Percentiles rank a stretch among this genome's conserved stretches.
Evolutionary conservation across 2,113 vertebrate genomes (phyloP).

Genomic region (Acrocephalus arundinaceus): DNA sequence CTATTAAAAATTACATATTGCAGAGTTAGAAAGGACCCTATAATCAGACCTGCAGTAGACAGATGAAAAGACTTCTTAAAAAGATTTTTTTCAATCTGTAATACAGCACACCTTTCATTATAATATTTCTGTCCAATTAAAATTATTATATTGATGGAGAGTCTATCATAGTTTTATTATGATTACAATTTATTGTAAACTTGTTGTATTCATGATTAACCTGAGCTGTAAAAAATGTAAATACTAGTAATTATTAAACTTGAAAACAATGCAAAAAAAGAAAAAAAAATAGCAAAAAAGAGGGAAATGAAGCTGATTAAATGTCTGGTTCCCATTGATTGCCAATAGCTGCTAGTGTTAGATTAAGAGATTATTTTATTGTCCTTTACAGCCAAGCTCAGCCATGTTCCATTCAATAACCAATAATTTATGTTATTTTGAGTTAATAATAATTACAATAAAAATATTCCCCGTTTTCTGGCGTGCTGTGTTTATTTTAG

Average conservation of each 20-base stretch:
- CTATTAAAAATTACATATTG: not conserved
- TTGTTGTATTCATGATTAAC: not conserved
- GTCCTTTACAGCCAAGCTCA: conserved; percentile 26
- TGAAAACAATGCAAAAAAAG: not conserved
- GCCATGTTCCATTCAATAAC: conserved; percentile 40
- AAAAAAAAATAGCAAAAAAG: not conserved
- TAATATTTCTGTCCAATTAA: not conserved
- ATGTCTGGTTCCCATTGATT: conserved; percentile 11
- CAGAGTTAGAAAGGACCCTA: not conserved
- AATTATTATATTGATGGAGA: not conserved
- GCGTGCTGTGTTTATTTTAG: conserved; percentile 57
- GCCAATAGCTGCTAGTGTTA: conserved; percentile 23
- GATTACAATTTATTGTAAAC: not conserved
- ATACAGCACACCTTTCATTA: not conserved
- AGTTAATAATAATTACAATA: conserved; percentile 54
- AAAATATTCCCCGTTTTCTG: conserved; percentile 46
- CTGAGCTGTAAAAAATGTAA: not conserved
- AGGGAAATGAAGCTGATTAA: conserved; percentile 6
- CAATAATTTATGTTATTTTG: conserved; percentile 28
- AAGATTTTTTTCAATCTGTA: not conserved
- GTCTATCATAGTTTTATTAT: not conserved
- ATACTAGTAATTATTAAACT: not conserved
- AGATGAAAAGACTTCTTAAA: not conserved
- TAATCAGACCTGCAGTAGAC: not conserved
- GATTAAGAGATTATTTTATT: conserved; percentile 42